A percentile compares a stretch with the other conserved stretches of the same genome.
These are phyloP conservation scores for Rousettus madagascariensis DNA, from an alignment of 2,797 vertebrate species.

Conservation along the genomic window DNA sequence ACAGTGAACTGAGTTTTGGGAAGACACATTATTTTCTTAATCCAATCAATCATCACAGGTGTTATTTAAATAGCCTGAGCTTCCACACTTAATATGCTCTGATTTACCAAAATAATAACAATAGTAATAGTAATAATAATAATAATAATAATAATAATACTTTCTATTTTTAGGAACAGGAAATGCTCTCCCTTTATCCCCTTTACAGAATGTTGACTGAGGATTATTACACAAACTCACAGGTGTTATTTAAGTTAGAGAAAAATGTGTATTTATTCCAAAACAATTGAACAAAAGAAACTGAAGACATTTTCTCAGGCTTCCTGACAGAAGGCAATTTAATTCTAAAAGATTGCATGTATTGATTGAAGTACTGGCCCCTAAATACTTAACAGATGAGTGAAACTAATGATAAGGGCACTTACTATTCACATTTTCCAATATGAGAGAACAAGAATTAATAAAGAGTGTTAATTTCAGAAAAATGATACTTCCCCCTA, in stretches of 20 bases:
- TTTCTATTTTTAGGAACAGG: slow-evolving; percentile 40
- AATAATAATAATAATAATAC: no score
- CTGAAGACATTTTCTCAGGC: slow-evolving; percentile 62
- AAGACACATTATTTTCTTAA: slow-evolving; percentile 12
- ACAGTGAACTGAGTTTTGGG: not conserved
- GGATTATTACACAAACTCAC: slow-evolving; percentile 25
- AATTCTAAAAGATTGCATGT: slow-evolving; percentile 61
- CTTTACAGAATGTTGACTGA: not conserved
- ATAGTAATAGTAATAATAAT: no score
- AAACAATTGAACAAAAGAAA: slow-evolving; percentile 61
- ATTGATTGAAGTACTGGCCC: slow-evolving; percentile 68
- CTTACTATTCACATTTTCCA: slow-evolving; percentile 60
- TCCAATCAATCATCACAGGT: not conserved
- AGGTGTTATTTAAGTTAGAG: slow-evolving; percentile 53
- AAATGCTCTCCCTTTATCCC: not conserved
- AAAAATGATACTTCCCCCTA: slow-evolving; percentile 37
- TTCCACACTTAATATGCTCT: not conserved
- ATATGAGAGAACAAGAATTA: slow-evolving; percentile 56
- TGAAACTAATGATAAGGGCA: slow-evolving; percentile 56
- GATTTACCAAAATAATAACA: not conserved
- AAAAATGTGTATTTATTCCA: slow-evolving; percentile 43
- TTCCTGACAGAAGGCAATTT: slow-evolving; percentile 64
- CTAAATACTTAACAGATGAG: slow-evolving; percentile 64
- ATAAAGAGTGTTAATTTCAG: slow-evolving; percentile 64
- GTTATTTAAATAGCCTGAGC: slow-evolving; percentile 9